These are phyloP conservation scores for Pammene fasciana DNA, from an alignment of 2,888 invertebrate species.

Conservation along the genomic window DNA sequence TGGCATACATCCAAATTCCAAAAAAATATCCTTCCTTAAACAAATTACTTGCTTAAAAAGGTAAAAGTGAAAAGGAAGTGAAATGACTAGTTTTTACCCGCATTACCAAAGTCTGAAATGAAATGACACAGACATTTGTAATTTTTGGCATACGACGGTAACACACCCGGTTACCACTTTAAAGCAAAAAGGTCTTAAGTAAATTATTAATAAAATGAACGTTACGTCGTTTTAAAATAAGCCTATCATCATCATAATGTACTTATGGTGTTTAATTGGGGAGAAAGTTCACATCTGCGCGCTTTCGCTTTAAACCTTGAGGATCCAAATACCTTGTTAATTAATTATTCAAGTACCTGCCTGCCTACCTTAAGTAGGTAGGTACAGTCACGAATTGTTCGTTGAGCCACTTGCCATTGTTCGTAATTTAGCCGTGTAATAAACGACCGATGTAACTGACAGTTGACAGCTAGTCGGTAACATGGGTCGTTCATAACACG, in stretches of 20 bases:
- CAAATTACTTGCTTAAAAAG: no score
- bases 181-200: background rate
- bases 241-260: background rate
- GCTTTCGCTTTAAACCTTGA: conserved; percentile 25
- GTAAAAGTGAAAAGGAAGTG: no score
- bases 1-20: no score
- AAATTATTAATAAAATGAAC: background rate
- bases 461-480: no score
- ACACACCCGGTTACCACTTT: background rate
- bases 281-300: conserved; percentile 25
- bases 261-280: conserved; percentile 4
- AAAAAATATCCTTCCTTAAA: no score
- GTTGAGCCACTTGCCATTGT: no score
- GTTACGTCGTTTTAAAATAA: background rate
- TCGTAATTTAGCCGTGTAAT: no score
- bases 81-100: no score
- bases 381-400: no score
- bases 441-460: no score
- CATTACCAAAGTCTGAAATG: no score
- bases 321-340: conserved; percentile 13
- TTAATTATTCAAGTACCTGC: background rate
- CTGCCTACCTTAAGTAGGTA: background rate
- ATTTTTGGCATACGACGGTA: background rate
- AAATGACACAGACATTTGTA: conserved; percentile 5
- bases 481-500: no score